phyloP scores from a whole-genome alignment of 2,113 vertebrate species.

The Microcebus lehilahytsara region DNA sequence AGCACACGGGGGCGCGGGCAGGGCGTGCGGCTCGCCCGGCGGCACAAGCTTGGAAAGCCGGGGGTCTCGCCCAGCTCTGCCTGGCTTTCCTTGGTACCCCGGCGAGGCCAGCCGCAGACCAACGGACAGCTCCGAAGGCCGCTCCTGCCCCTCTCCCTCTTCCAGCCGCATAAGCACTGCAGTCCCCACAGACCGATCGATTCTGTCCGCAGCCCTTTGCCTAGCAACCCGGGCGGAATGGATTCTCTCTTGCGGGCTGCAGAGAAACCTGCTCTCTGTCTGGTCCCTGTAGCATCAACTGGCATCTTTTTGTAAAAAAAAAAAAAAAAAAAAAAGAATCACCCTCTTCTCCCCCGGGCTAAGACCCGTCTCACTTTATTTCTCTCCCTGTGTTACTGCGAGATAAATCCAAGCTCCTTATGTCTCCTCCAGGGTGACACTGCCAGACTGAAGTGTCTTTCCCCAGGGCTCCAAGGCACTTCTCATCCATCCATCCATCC shows the following conservation, averaged over 20 bases:
- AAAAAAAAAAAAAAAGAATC: background rate
- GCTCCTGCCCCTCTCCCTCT: background rate
- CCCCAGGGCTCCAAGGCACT: background rate
- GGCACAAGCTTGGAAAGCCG: rapidly evolving
- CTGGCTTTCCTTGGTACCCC: rapidly evolving
- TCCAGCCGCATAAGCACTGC: background rate
- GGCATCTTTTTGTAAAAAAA: background rate
- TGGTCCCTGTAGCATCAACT: background rate
- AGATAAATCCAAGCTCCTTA: background rate
- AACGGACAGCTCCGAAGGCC: background rate
- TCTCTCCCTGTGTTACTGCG: background rate
- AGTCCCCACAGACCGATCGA: background rate
- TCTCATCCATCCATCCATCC: rapidly evolving
- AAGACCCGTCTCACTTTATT: background rate
- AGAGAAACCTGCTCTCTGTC: background rate
- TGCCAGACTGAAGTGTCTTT: background rate
- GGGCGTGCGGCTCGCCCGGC: rapidly evolving
- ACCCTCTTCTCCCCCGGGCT: no score
- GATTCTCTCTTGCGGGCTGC: background rate
- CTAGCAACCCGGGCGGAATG: background rate
- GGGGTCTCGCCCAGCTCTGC: background rate
- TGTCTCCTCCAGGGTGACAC: background rate
- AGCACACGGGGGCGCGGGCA: background rate
- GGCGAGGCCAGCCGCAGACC: rapidly evolving
- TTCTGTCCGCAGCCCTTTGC: background rate